Evolutionary conservation across 2,113 vertebrate species (phyloP).

Genomic region (Narcine bancroftii): DNA sequence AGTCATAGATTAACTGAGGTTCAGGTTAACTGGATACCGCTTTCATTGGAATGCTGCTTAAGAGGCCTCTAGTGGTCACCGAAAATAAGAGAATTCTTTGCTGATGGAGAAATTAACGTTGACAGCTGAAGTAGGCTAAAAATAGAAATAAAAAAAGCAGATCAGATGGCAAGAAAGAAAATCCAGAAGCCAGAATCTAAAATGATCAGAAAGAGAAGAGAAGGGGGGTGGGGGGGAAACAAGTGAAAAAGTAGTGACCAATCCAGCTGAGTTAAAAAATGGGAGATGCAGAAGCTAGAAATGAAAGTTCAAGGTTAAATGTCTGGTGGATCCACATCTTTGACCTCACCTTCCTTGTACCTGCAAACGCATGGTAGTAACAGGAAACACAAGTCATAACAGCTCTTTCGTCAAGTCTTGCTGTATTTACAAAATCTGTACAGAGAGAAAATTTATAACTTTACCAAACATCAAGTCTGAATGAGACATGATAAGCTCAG

Average conservation of each 20-base stretch:
- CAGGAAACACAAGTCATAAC: constrained; percentile 58
- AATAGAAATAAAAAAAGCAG: neutral
- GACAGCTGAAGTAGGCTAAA: neutral
- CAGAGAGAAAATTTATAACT: constrained; percentile 45
- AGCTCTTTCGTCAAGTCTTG: constrained; percentile 56
- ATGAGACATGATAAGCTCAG: neutral
- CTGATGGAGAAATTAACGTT: neutral
- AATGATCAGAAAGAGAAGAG: neutral
- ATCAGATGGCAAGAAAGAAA: neutral
- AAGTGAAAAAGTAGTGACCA: neutral
- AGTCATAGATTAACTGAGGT: too few species aligned
- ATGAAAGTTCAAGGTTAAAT: constrained; percentile 49
- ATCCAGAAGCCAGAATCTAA: neutral
- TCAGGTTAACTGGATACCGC: neutral
- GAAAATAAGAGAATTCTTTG: neutral
- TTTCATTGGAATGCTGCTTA: neutral
- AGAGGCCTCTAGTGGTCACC: neutral
- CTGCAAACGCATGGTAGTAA: constrained; percentile 58
- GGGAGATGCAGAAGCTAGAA: constrained; percentile 35
- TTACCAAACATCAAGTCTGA: neutral
- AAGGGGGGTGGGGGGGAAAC: neutral
- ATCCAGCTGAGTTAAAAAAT: neutral
- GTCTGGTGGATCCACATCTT: constrained; percentile 45
- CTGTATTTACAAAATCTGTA: constrained; percentile 53
- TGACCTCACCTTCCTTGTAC: constrained; percentile 58